Conservation (phyloP, 2,113 vertebrate genomes). For the Pituophis catenifer region DNA sequence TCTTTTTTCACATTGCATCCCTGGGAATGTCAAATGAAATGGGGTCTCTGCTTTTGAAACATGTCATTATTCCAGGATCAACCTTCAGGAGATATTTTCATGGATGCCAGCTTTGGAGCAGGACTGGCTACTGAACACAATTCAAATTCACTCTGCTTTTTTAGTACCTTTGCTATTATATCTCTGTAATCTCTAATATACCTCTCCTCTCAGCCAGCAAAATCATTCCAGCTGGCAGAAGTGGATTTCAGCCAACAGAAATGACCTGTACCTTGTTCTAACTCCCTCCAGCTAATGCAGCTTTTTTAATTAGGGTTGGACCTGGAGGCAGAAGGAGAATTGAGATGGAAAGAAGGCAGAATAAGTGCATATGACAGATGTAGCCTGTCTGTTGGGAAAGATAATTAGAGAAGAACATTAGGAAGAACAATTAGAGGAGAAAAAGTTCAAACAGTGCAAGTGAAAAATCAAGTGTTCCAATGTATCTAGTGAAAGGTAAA, state of each 20-base stretch:
- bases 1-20: constrained; percentile 10
- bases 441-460: not conserved
- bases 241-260: not conserved
- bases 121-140: too few relatives aligned
- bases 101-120: too few relatives aligned
- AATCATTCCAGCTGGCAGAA: not conserved
- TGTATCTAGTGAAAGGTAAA: not conserved
- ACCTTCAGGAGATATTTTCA: not conserved
- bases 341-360: not conserved
- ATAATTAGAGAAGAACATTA: not conserved
- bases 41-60: constrained; percentile 19
- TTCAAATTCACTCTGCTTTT: not conserved
- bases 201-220: not conserved
- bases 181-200: not conserved
- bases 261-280: not conserved
- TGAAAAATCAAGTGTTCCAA: not conserved
- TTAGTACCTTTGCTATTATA: not conserved
- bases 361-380: not conserved
- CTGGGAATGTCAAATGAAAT: constrained; percentile 8
- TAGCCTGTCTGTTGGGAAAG: not conserved
- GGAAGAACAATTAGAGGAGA: not conserved
- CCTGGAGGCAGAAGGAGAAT: not conserved
- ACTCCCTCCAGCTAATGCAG: not conserved
- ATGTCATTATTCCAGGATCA: not conserved
- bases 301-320: not conserved